Evolutionary conservation across 2,113 vertebrate species (phyloP), one percentile per base, ranked within the genome.

Genomic region (Dasyprocta punctata): DNA sequence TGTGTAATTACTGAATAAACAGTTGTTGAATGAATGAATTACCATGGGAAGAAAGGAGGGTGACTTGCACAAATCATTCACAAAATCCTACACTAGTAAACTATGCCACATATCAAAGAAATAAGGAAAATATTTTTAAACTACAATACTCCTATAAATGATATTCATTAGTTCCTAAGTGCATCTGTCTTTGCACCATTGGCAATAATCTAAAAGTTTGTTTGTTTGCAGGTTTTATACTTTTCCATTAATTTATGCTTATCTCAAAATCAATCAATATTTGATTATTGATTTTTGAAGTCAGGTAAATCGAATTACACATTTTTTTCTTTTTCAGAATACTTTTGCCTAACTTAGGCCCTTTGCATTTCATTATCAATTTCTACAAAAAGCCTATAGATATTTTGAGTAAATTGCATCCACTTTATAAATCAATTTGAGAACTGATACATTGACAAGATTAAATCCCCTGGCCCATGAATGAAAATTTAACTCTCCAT

Each of bases 221-320:
- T 95, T 73, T 93, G 26, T 54, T 82, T 82, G 5, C n/a, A 28
- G 12, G 71, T 28, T 92, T 44, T 24, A 28, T 87, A 84, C 24
- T 94, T 80, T 95, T 41, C 16, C 49, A 52, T 36, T 63, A 33
- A 52, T 63, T 85, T 88, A 65, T 78, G 30, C 82, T 60, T 94
- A 61, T 56, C 58, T 89, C 67, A 33, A 96, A 93, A 33, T 8
- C 41, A 67, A 69, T 71, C 16, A 38, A 58, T 33, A n/a, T 78
- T 97, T 95, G n/a, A 71, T 83, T 41, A 71, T 6, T 30, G 8
- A 71, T 71, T 90, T 30, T 61, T 90, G 30, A 87, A 93, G 69
- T 58, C 33, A n/a, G 44, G 9, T 71, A 16, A 20, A 87, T 47
- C 90, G 58, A 75, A 24, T 13, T 28, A 75, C 33, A 36, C 6